These are phyloP conservation scores for Hemistola chrysoprasaria DNA, from an alignment of 2,888 invertebrate species.

Conservation along the genomic window DNA sequence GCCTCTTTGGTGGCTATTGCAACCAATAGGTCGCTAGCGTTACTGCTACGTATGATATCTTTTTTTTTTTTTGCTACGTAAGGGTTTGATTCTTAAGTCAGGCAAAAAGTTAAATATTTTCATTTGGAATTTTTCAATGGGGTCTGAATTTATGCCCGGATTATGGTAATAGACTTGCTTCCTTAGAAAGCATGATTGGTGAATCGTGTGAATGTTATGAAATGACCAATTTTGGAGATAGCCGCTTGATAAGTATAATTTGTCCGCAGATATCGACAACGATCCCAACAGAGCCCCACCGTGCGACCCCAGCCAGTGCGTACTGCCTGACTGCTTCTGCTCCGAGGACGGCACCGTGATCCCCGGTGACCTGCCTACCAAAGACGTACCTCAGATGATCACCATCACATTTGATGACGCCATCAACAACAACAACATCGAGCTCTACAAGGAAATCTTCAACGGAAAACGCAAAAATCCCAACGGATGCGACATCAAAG, in stretches of 20 bases:
- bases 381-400: conserved; percentile 96
- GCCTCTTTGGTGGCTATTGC: no score
- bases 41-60: no score
- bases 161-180: no score
- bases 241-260: conserved; percentile 11
- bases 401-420: conserved; percentile 97
- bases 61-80: no score
- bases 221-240: conserved; percentile 1
- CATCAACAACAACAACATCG: conserved; percentile 97
- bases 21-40: no score
- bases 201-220: no score
- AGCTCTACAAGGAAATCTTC: conserved; percentile 95
- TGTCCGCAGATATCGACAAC: conserved; percentile 92
- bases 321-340: conserved; percentile 96
- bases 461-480: conserved; percentile 94
- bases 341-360: conserved; percentile 95
- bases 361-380: conserved; percentile 91
- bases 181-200: no score
- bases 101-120: no score
- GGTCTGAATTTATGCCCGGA: no score
- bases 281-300: conserved; percentile 96
- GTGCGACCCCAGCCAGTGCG: conserved; percentile 93
- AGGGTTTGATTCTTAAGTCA: no score
- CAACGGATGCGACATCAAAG: conserved; percentile 96
- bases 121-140: no score